Base-by-base conservation (phyloP, 2,797 vertebrate genomes). In the Chloroceryle amazona region DNA sequence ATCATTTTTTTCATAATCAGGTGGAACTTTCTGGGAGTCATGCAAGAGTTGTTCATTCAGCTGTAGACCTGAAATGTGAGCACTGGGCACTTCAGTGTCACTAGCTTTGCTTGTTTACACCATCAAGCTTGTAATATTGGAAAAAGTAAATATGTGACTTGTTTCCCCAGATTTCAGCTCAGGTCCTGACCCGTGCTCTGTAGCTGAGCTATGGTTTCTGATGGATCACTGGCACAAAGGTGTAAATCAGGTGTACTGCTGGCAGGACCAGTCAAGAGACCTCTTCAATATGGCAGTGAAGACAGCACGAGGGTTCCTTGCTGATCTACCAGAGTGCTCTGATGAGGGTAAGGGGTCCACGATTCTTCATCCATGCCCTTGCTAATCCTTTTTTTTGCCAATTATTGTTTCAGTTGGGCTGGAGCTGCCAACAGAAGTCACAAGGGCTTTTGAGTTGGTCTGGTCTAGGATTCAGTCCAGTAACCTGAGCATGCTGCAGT, bases 231-330 rank as follows among this genome's bases (percentile, higher is more conserved):
- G 35, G 35, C 75, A 87, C 55, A 55, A 44, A 52, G 39, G 39
- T 39, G 39, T 39, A 39, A 10, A 11, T 14, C 49, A 22, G 37
- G 65, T 29, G 55, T 23, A 51, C 1, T 3, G 46, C 41, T 57
- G 47, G 49, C 70, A 86, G 41, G 58, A 63, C 28, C 41, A 29
- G 37, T 4, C 25, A 67, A 22, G 75, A 58, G 35, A 72, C 33
- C 22, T 57, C 46, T 81, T 33, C 31, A 61, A 3, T 46, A 7
- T 14, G 21, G 58, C 74, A 65, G 15, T 23, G 16, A 76, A 73
- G 28, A 49, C 62, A 84, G 31, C 13, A 12, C 0, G 0, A 10
- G 13, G 19, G 19, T 6, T 89, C 35, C 42, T 51, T 21, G 7
- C 35, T 67, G 46, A 22, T 37, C 66, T 20, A 13, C 37, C 65